Evolutionary conservation across 2,113 vertebrate species (phyloP).

Genomic region (Isichthys henryi): DNA sequence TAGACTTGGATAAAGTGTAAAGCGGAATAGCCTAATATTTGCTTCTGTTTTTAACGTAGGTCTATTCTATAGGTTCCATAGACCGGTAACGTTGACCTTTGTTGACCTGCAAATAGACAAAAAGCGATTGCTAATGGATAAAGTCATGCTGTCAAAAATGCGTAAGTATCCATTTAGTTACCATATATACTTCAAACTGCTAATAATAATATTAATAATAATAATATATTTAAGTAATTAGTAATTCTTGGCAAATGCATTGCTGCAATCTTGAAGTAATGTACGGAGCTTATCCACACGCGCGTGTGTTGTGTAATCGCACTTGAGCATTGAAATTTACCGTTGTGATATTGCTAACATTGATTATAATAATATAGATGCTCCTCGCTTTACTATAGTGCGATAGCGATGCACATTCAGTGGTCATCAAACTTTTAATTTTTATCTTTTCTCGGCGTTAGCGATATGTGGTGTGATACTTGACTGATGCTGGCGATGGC

Average conservation of each 20-base stretch:
- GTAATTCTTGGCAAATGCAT: neutral
- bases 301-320: neutral
- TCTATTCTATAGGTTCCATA: neutral
- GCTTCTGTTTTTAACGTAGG: neutral
- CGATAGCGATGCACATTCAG: neutral
- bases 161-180: conserved; percentile 18
- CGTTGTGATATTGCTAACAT: neutral
- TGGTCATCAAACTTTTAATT: neutral
- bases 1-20: neutral
- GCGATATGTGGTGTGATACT: neutral
- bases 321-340: neutral
- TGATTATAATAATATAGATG: neutral
- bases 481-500: neutral
- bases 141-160: conserved; percentile 11
- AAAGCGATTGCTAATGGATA: neutral
- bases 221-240: neutral
- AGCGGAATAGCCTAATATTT: neutral
- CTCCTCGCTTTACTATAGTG: neutral
- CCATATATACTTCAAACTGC: neutral
- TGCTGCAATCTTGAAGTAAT: neutral
- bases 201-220: neutral
- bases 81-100: neutral
- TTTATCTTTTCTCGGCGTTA: neutral
- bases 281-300: neutral
- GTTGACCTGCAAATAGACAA: neutral